Evolutionary conservation across 1,140 invertebrate species (phyloP).

Genomic region (Lasioglossum baleicum): DNA sequence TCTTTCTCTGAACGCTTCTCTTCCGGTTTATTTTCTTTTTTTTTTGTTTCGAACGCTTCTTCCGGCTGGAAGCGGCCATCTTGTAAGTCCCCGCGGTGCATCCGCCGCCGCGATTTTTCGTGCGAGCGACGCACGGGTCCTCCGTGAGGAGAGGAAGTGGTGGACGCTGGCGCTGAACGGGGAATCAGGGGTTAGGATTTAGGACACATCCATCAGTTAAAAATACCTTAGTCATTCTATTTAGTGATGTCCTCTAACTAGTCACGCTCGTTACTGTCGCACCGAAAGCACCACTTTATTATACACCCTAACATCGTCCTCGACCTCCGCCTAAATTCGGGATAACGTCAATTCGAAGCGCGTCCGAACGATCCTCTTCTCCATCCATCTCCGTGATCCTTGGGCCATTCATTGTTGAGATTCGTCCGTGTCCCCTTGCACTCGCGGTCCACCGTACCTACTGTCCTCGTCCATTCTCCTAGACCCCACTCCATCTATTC

Average conservation of each 20-base stretch:
- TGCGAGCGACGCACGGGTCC: neutral
- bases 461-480: neutral
- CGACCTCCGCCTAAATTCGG: conserved; percentile 44
- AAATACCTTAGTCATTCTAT: conserved; percentile 67
- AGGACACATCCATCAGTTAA: conserved; percentile 69
- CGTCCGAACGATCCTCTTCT: conserved; percentile 15
- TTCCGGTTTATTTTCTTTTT: too few species aligned
- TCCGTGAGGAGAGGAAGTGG: conserved; percentile 28
- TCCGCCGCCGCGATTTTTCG: neutral
- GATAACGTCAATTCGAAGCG: conserved; percentile 43
- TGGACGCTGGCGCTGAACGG: conserved; percentile 45
- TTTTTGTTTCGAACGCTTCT: conserved; percentile 1
- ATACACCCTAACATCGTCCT: conserved; percentile 53
- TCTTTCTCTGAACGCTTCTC: conserved; percentile 6
- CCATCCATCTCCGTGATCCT: conserved; percentile 3
- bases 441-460: neutral
- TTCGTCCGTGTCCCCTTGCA: conserved; percentile 12
- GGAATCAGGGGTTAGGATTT: conserved; percentile 3
- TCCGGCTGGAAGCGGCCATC: too few species aligned
- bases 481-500: neutral
- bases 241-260: conserved; percentile 44
- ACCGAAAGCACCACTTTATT: conserved; percentile 72
- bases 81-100: neutral
- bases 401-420: conserved; percentile 64
- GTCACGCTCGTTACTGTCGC: conserved; percentile 41